Evolutionary conservation across 1,140 invertebrate genomes (phyloP), one percentile per base, ranked within the genome.

Genomic region (Asobara japonica): DNA sequence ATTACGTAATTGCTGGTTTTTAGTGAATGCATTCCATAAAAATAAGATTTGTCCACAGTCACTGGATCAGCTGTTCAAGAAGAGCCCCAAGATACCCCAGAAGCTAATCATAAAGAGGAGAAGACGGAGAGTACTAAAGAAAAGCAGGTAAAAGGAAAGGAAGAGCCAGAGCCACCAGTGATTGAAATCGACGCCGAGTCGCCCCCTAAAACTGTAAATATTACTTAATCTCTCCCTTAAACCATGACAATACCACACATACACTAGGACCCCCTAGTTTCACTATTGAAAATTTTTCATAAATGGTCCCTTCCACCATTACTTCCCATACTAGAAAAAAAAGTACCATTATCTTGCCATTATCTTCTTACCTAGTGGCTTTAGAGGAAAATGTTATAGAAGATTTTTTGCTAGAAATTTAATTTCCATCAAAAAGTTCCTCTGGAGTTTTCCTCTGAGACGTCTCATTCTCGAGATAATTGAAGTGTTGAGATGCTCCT

Each of bases 91-190:
- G 82, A 84, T 20, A 67, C 62, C 30, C 70, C 84, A n/a, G 74
- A 76, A 11, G 33, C 22, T 64, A 77, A 16, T 72, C 78, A 81
- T 2, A 82, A 85, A 61, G 78, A 82, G 51, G 80, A 80, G 64
- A 74, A 6, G 13, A 48, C 70, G 6, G 83, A 84, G 27, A 31
- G 36, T 27, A 31, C 3, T 30, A 72, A 79, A 64, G 82, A 83
- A 5, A 73, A 61, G 20, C 68, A 69, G 11, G 73, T 65, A 29
- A 74, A 73, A 45, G 10, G 33, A 0, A 75, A 75, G 61, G 73
- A 73, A 60, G 69, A 73, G 10, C 10, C 75, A 38, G 25, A 56
- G 25, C 18, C 62, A 1, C 10, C 60, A 4, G 30, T 31, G n/a
- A 7, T 18, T 30, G 79, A 80, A 64, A 29, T 18, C 20, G 74